Base-by-base conservation (phyloP, 2,113 vertebrate genomes). In the Podarcis muralis region DNA sequence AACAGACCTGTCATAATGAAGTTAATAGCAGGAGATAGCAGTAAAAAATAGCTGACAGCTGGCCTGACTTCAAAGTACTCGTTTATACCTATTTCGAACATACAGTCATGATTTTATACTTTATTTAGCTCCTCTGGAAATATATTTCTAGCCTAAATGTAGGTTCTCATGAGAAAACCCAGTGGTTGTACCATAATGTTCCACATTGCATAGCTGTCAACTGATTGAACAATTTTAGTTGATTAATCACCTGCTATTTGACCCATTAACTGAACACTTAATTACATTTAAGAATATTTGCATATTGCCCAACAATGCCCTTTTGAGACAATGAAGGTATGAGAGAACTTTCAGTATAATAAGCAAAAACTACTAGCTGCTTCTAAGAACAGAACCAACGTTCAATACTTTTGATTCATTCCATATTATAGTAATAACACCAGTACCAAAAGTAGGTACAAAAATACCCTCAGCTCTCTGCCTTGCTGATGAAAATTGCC, bases 51-150 rank as follows among this genome's bases (percentile, higher is more conserved):
- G 74, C 75, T 90, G 85, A 75, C 16, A 20, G 2, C 23, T 93
- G 72, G 79, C 89, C 93, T 53, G 74, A 78, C 30, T 87, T 90
- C 89, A 93, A 16, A 66, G 25, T 87, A 77, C 88, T 86, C 35
- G 40, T 81, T 88, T 20, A 87, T 69, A 84, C 32, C 84, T 76
- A 79, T 37, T 66, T 83, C 69, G 93, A 92, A 92, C 90, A 84
- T 72, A 78, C 91, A 94, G 72, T 15, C 93, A 66, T 86, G 69
- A 59, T 94, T 93, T 94, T 86, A 5, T 92, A 83, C n/a, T 92
- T 93, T 88, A 95, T 57, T 90, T 87, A 94, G 89, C 43, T 91
- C 62, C 84, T 89, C 86, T 88, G 90, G 84, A 90, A 92, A 92
- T 89, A 93, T 88, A 25, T 82, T 94, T 89, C 84, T 66, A 90